These are phyloP conservation scores for Scomber colias DNA, from an alignment of 2,113 vertebrate genomes.

Conservation along the genomic window DNA sequence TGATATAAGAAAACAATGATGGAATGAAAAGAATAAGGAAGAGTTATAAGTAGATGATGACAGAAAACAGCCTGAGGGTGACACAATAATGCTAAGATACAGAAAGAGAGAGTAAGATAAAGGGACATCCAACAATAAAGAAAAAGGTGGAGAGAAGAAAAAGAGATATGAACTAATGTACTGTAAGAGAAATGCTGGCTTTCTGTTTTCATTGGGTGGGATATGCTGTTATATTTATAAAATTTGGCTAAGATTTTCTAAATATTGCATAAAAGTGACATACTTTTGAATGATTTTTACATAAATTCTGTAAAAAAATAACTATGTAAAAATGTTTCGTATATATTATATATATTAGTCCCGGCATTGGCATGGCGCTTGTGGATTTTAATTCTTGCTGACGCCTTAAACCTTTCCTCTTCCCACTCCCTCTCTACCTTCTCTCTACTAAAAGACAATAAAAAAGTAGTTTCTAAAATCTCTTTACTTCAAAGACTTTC, in stretches of 20 bases:
- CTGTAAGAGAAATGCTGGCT: neutral
- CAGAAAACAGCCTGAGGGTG: conserved; percentile 11
- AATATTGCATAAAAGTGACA: neutral
- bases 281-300: no score
- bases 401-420: no score
- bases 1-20: neutral
- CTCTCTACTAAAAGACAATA: conserved; percentile 14
- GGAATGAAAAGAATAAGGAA: neutral
- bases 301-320: no score
- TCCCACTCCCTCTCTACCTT: neutral
- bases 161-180: neutral
- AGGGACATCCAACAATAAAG: neutral
- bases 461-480: conserved; percentile 25
- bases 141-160: neutral
- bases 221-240: neutral
- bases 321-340: no score
- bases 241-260: neutral
- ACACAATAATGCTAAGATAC: neutral
- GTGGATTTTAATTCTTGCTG: no score
- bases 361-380: no score
- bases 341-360: no score
- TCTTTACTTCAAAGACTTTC: conserved; percentile 55
- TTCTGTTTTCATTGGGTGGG: neutral
- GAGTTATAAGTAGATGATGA: conserved; percentile 15
- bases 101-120: neutral